Evolutionary conservation across 2,888 invertebrate genomes (phyloP).

Genomic region (Heliconius cydno): DNA sequence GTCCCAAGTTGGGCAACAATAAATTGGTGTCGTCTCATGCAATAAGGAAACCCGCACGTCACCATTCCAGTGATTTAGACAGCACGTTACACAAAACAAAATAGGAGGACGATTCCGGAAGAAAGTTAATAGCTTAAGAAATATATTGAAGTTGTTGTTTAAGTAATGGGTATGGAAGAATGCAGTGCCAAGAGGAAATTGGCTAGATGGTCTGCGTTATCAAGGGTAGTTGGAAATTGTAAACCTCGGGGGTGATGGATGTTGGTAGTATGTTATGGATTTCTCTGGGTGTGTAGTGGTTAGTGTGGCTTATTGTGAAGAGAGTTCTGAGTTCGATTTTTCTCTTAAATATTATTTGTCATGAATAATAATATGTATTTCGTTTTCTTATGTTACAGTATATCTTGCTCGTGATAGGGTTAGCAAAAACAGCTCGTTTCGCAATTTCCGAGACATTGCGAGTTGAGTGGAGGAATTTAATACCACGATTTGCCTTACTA

Average conservation of each 20-base stretch:
- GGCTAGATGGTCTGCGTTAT: slow-evolving; percentile 28
- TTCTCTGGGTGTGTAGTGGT: background rate
- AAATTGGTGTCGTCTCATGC: slow-evolving; percentile 39
- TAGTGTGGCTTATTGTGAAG: background rate
- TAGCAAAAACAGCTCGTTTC: too few species aligned
- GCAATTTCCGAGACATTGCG: too few species aligned
- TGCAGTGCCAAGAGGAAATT: slow-evolving; percentile 39
- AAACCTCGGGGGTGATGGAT: slow-evolving; percentile 8
- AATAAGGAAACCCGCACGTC: slow-evolving; percentile 45
- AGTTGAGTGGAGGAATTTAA: too few species aligned
- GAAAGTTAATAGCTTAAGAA: slow-evolving; percentile 38
- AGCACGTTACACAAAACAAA: slow-evolving; percentile 43
- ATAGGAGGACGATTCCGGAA: slow-evolving; percentile 34
- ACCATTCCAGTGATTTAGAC: slow-evolving; percentile 45
- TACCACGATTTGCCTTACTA: too few species aligned
- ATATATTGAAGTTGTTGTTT: slow-evolving; percentile 32
- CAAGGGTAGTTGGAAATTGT: slow-evolving; percentile 21
- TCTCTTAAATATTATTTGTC: too few species aligned
- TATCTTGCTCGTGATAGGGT: too few species aligned
- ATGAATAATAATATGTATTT: too few species aligned
- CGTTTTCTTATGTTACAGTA: too few species aligned
- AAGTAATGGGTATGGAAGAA: slow-evolving; percentile 35
- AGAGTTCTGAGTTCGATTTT: background rate
- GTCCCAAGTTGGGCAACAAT: slow-evolving; percentile 28
- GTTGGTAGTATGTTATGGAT: background rate